These are phyloP conservation scores for Aricia agestis DNA, from an alignment of 1,140 invertebrate genomes.

Conservation along the genomic window DNA sequence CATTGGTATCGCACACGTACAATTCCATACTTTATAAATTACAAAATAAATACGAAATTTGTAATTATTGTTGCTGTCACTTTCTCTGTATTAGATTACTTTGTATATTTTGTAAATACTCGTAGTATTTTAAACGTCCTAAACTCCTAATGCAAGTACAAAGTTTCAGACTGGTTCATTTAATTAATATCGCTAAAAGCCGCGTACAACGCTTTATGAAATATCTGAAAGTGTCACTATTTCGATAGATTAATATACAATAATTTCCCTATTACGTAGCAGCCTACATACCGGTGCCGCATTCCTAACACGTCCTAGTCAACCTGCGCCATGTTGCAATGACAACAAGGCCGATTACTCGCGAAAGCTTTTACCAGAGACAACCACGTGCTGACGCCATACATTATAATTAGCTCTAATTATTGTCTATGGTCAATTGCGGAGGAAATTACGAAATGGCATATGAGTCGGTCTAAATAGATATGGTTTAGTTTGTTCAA, in stretches of 20 bases:
- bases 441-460: neutral
- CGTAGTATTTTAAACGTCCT: too few species aligned
- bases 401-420: slow-evolving; percentile 6
- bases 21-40: too few species aligned
- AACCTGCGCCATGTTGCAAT: slow-evolving; percentile 10
- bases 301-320: slow-evolving; percentile 14
- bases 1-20: too few species aligned
- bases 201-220: neutral
- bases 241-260: slow-evolving; percentile 3
- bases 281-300: slow-evolving; percentile 6
- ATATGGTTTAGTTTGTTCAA: too few species aligned
- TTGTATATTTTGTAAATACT: too few species aligned
- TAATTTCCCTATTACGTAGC: slow-evolving; percentile 8
- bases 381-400: slow-evolving; percentile 7
- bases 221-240: neutral
- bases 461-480: neutral
- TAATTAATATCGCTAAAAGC: too few species aligned
- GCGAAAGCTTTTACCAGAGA: slow-evolving; percentile 22
- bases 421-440: neutral
- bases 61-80: too few species aligned
- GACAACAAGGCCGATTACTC: slow-evolving; percentile 24
- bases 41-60: too few species aligned
- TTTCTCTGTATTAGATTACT: too few species aligned
- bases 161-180: too few species aligned
- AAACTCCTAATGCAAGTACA: too few species aligned